phyloP scores from a whole-genome alignment of 1,140 invertebrate species.

The Alviniconcha marisindica region DNA sequence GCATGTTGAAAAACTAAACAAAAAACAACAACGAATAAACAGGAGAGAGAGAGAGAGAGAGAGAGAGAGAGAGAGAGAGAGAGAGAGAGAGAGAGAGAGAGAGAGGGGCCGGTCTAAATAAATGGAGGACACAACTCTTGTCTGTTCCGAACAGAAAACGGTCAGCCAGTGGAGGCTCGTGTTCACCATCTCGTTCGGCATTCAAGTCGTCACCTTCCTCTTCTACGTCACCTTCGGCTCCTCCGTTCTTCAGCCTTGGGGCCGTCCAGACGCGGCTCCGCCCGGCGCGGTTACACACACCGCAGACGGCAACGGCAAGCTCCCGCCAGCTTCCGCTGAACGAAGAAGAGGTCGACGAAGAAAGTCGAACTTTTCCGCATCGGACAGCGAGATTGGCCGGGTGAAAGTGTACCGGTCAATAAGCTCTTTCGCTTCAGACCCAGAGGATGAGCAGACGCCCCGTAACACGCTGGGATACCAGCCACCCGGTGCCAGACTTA shows the following conservation, averaged over 20 bases:
- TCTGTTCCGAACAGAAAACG: constrained; percentile 30
- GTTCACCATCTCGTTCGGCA: constrained; percentile 32
- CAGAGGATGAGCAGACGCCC: background rate
- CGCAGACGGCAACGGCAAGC: background rate
- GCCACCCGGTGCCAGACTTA: too few species aligned
- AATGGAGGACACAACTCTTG: too few species aligned
- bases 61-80: too few species aligned
- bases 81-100: too few species aligned
- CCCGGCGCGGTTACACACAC: background rate
- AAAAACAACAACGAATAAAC: too few species aligned
- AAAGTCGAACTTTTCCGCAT: background rate
- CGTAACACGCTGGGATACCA: too few species aligned
- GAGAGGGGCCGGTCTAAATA: too few species aligned
- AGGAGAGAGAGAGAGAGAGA: too few species aligned
- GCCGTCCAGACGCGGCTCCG: background rate
- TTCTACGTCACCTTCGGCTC: constrained; percentile 43
- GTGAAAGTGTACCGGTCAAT: background rate
- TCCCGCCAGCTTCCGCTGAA: background rate
- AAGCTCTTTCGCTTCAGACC: background rate
- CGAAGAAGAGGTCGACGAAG: background rate
- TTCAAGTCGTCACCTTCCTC: constrained; percentile 40
- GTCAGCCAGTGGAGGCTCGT: constrained; percentile 34
- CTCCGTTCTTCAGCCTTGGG: constrained; percentile 39
- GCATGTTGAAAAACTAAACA: too few species aligned
- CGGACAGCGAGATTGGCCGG: background rate